Percentiles rank a stretch among this genome's conserved stretches.
phyloP scores from a whole-genome alignment of 2,113 vertebrate species.

The Ochotona princeps region DNA sequence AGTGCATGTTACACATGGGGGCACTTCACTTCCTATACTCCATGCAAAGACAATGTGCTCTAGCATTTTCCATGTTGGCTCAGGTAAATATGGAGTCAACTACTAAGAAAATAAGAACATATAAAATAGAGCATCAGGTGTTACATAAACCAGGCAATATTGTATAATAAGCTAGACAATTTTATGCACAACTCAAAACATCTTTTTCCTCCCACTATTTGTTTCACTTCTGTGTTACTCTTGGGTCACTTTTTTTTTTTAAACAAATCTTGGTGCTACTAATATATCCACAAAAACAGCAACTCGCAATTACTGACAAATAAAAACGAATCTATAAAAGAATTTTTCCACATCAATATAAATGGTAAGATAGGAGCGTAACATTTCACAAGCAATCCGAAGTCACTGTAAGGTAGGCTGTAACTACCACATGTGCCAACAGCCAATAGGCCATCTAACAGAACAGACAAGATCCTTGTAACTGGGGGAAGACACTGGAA shows the following conservation, averaged over 20 bases:
- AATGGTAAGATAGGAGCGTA: not conserved
- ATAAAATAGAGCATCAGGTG: not conserved
- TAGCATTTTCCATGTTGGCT: constrained; percentile 10
- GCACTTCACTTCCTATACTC: not conserved
- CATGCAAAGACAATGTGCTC: not conserved
- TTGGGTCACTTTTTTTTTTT: not conserved
- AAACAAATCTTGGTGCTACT: not conserved
- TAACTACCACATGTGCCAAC: not conserved
- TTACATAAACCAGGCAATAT: no score
- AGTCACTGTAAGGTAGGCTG: not conserved
- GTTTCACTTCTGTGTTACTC: not conserved
- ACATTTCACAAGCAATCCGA: not conserved
- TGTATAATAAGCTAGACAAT: not conserved
- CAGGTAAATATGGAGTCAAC: not conserved
- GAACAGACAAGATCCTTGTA: not conserved
- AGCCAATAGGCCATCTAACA: no score
- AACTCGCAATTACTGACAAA: not conserved
- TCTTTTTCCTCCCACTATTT: not conserved
- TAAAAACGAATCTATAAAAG: not conserved
- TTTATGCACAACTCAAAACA: not conserved
- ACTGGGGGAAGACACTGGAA: not conserved
- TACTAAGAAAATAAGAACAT: not conserved
- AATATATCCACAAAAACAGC: not conserved
- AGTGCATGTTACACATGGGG: not conserved
- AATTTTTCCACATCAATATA: not conserved